A percentile compares a stretch with the other conserved stretches of the same genome.
These are phyloP conservation scores for Bombus superbus DNA, from an alignment of 1,140 invertebrate species.

Conservation along the genomic window DNA sequence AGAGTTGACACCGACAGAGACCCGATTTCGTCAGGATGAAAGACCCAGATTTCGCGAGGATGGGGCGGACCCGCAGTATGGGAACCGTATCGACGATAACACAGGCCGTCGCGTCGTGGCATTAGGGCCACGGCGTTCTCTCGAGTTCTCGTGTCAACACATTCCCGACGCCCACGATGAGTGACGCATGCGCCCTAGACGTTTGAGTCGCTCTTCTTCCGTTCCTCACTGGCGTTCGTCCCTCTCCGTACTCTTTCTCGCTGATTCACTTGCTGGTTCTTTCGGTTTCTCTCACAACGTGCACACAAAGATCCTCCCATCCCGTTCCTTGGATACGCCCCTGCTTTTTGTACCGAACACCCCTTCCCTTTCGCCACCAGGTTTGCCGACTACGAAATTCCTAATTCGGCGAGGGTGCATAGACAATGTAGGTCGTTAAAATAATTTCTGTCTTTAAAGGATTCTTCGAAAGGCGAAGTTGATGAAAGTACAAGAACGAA, in stretches of 20 bases:
- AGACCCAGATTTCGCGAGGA: conserved; percentile 15
- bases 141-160: conserved; percentile 65
- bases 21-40: conserved; percentile 17
- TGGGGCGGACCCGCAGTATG: conserved; percentile 46
- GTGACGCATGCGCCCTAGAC: conserved; percentile 67
- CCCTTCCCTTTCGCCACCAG: conserved; percentile 18
- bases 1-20: neutral
- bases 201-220: conserved; percentile 54
- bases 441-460: conserved; percentile 47
- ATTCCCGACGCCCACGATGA: conserved; percentile 63
- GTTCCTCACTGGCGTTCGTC: conserved; percentile 6
- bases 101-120: conserved; percentile 55
- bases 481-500: conserved; percentile 11
- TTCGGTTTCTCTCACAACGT: conserved; percentile 18
- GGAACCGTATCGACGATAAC: conserved; percentile 60
- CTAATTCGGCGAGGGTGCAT: conserved; percentile 63
- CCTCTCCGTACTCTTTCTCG: conserved; percentile 36
- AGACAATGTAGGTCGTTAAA: conserved; percentile 64
- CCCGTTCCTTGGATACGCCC: conserved; percentile 56
- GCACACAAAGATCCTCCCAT: conserved; percentile 39
- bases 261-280: conserved; percentile 44
- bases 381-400: conserved; percentile 52
- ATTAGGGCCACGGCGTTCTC: conserved; percentile 50
- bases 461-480: conserved; percentile 23
- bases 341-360: conserved; percentile 63